A percentile compares a stretch with the other conserved stretches of the same genome.
Evolutionary conservation across 2,888 invertebrate species (phyloP).

Genomic region (Sarcophaga rosellei): DNA sequence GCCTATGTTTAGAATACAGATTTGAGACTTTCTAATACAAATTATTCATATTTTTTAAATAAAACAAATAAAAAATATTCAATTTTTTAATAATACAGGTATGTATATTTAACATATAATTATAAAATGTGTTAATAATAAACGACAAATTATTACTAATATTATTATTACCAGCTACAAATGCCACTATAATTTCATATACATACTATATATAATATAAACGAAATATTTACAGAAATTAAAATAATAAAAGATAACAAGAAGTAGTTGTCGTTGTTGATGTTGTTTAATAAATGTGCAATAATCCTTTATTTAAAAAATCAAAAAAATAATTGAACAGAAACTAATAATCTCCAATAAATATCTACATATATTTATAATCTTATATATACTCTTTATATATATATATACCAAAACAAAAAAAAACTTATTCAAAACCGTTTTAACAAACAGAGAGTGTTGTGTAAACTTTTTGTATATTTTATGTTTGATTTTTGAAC

Average conservation of each 20-base stretch:
- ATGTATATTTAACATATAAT: conserved; percentile 58
- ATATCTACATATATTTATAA: conserved; percentile 64
- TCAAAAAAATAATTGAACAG: conserved; percentile 71
- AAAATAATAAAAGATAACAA: conserved; percentile 66
- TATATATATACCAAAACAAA: conserved; percentile 34
- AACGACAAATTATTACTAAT: conserved; percentile 31
- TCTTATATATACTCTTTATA: conserved; percentile 50
- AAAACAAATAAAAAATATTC: no score
- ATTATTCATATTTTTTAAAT: no score
- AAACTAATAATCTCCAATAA: conserved; percentile 68
- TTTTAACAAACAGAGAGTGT: conserved; percentile 66
- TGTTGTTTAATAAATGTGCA: conserved; percentile 80
- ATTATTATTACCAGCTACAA: conserved; percentile 45
- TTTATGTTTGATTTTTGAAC: conserved; percentile 77
- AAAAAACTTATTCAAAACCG: conserved; percentile 35
- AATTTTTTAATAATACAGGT: conserved; percentile 50
- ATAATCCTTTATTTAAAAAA: conserved; percentile 72
- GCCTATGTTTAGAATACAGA: no score
- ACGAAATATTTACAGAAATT: conserved; percentile 52
- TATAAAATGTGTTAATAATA: conserved; percentile 54
- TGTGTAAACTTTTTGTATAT: conserved; percentile 72
- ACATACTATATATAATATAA: conserved; percentile 37
- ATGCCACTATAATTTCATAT: conserved; percentile 38
- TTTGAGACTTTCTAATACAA: no score
- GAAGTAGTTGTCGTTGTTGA: conserved; percentile 80